phyloP scores from a whole-genome alignment of 2,113 vertebrate genomes.

The Erpornis zantholeuca region DNA sequence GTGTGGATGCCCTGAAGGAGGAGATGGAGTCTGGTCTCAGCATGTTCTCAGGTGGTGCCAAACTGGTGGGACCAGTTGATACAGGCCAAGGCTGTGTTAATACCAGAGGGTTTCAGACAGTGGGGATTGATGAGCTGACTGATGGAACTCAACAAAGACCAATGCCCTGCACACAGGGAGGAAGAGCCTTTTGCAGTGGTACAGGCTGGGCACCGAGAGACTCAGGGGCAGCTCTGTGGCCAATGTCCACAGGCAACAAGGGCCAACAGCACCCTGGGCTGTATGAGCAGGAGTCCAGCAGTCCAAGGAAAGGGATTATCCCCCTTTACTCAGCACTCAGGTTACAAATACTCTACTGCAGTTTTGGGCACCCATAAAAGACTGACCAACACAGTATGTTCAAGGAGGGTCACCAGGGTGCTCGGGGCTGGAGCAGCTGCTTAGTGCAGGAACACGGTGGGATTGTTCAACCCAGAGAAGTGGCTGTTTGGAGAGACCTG shows the following conservation, averaged over 20 bases:
- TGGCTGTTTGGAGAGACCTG: not conserved
- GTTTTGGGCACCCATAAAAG: accelerated
- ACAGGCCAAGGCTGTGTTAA: not conserved
- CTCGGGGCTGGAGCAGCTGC: not conserved
- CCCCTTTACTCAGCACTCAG: not conserved
- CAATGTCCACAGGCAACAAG: not conserved
- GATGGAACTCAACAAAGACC: not conserved
- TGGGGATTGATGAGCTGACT: not conserved
- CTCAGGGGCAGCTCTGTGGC: not conserved
- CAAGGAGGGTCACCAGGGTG: not conserved
- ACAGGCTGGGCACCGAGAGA: not conserved
- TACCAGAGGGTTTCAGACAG: not conserved
- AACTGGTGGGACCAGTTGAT: not conserved
- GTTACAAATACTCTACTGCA: not conserved
- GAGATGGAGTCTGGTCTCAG: not conserved
- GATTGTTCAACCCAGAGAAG: not conserved
- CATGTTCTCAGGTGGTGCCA: not conserved
- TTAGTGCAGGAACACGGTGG: accelerated
- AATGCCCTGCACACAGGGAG: not conserved
- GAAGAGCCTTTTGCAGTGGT: not conserved
- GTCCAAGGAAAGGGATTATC: accelerated
- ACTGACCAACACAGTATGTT: too few relatives aligned
- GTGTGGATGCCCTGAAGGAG: not conserved
- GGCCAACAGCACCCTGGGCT: not conserved
- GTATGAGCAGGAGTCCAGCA: not conserved